Base-by-base conservation (phyloP, 1,140 invertebrate genomes). In the Heliconius hewitsoni region DNA sequence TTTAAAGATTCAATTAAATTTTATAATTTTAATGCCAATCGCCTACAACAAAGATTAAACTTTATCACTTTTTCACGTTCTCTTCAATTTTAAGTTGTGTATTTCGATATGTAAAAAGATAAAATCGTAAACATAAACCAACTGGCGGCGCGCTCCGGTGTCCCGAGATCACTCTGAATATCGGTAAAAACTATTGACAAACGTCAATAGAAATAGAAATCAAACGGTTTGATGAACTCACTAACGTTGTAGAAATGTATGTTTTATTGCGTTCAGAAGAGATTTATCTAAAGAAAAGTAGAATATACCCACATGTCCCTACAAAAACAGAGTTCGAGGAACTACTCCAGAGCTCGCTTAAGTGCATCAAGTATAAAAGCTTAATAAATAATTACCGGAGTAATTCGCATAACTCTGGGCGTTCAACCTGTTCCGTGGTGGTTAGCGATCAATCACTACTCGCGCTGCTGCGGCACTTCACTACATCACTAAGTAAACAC, bases 401-500 rank as follows among this genome's bases (percentile, higher is more conserved):
- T 66, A 66, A 66, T 66, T 66, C 60, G 60, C 60, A 66, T 66
- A 66, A 66, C 60, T 66, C 60, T 11, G 19, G n/a, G 23, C 23
- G 60, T 66, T 27, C 60, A 66, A 66, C 60, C 60, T 66, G 60
- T 66, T 66, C 60, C 60, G 60, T 13, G 60, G 60, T 27, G 27
- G 8, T 27, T 27, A 66, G 60, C 30, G 60, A 66, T 13, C 60
- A 27, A 30, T 27, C 60, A 66, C 60, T 66, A 66, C 78, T 83
- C 83, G 84, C 85, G 84, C 75, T 73, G 78, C 80, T 83, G 81
- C 82, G 81, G 79, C 80, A 72, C 79, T 73, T 27, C 60, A 66
- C 60, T 66, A 74, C 71, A 73, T 42, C 81, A 84, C 78, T 77
- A 34, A 37, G 6, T 70, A 8, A 23, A 23, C 72, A 42, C 72